These are phyloP conservation scores for Speoplatyrhinus poulsoni DNA, from an alignment of 2,113 vertebrate species.

Conservation along the genomic window DNA sequence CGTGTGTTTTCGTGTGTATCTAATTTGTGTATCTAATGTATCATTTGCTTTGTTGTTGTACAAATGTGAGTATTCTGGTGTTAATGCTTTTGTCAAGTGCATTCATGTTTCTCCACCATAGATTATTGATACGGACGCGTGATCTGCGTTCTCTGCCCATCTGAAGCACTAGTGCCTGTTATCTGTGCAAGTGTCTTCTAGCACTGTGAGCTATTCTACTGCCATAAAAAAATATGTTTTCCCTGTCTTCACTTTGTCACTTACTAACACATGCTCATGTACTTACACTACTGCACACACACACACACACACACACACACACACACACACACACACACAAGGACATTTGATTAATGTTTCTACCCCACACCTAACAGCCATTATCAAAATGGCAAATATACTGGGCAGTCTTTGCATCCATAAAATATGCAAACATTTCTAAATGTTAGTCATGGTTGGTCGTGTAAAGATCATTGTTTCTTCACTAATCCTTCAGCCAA, in stretches of 20 bases:
- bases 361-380: too few relatives aligned
- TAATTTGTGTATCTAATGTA: too few relatives aligned
- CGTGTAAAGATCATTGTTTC: too few relatives aligned
- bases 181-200: neutral
- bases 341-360: too few relatives aligned
- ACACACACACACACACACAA: neutral
- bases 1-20: too few relatives aligned
- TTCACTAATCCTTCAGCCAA: too few relatives aligned
- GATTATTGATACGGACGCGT: neutral
- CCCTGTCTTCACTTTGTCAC: neutral
- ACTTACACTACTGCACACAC: neutral
- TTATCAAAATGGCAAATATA: too few relatives aligned
- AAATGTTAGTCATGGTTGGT: too few relatives aligned
- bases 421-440: too few relatives aligned
- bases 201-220: neutral
- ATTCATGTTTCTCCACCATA: neutral
- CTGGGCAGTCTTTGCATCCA: too few relatives aligned
- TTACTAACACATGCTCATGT: neutral
- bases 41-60: neutral
- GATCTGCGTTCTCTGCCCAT: neutral
- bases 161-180: constrained; percentile 16
- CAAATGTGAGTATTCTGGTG: neutral
- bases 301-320: neutral
- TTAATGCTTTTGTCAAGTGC: neutral
- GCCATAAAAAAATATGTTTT: neutral